phyloP scores from a whole-genome alignment of 64 coral and sea anemone species.

The Hydrozoanthus tunicans region DNA sequence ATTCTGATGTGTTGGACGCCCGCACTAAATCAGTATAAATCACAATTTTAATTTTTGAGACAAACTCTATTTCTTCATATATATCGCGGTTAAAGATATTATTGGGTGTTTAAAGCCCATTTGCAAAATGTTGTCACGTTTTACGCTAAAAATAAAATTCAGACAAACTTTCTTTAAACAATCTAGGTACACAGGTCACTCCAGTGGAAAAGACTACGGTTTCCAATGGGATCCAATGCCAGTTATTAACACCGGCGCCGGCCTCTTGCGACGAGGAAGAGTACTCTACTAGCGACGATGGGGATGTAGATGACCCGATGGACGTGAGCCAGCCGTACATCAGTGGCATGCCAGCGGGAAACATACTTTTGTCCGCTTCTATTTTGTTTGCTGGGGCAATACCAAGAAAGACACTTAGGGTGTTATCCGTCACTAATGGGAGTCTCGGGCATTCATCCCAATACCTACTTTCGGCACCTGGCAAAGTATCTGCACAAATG shows the following conservation, averaged over 20 bases:
- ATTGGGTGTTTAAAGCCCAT: too few relatives aligned
- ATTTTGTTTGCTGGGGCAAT: conserved; percentile 49
- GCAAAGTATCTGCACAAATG: neutral
- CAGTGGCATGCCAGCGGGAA: conserved; percentile 3
- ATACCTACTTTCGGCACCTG: conserved; percentile 17
- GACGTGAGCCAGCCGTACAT: conserved; percentile 27
- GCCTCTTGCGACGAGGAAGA: neutral
- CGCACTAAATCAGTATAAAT: too few relatives aligned
- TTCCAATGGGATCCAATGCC: neutral
- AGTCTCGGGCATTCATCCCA: neutral
- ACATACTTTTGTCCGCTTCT: conserved; percentile 13
- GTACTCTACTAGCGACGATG: neutral
- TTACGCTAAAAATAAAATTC: too few relatives aligned
- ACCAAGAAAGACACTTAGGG: conserved; percentile 15
- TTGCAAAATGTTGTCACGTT: too few relatives aligned
- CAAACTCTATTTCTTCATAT: too few relatives aligned
- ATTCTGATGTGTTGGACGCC: too few relatives aligned
- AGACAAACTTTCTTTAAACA: too few relatives aligned
- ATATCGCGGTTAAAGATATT: too few relatives aligned
- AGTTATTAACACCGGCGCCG: neutral
- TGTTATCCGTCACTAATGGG: conserved; percentile 35
- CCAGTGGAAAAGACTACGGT: neutral
- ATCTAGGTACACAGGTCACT: too few relatives aligned
- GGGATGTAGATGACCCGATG: conserved; percentile 1
- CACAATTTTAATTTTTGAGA: too few relatives aligned